Conservation (phyloP, 2,797 vertebrate species). For the Poeciliopsis presidionis region DNA sequence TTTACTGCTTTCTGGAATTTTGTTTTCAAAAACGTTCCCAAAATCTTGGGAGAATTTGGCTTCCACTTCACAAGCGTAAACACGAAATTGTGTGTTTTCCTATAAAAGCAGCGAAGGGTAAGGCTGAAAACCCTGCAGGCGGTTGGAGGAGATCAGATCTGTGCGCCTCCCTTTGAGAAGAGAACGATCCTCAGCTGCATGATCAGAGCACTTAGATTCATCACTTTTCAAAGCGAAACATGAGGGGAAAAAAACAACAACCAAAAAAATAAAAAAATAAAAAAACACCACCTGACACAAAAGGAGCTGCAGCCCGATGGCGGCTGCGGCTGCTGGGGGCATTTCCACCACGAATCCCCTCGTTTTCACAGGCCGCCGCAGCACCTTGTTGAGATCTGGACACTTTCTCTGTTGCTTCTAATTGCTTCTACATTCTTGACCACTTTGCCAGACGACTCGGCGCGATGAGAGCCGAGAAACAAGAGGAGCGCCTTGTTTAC, state of each 20-base stretch:
- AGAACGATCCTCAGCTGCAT: slow-evolving; percentile 48
- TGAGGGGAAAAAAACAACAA: slow-evolving; percentile 5
- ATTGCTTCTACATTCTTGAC: slow-evolving; percentile 72
- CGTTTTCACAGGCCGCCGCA: slow-evolving; percentile 70
- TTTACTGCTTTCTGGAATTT: neutral
- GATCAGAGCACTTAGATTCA: slow-evolving; percentile 58
- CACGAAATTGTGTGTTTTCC: neutral
- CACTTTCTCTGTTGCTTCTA: slow-evolving; percentile 62
- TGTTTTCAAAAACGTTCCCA: neutral
- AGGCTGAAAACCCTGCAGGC: neutral
- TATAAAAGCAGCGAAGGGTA: neutral
- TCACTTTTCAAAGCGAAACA: slow-evolving; percentile 61
- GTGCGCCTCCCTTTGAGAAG: slow-evolving; percentile 35
- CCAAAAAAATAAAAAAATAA: slow-evolving; percentile 6
- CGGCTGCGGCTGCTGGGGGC: slow-evolving; percentile 20
- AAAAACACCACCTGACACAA: slow-evolving; percentile 52
- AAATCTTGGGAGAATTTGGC: neutral
- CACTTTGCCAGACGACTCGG: slow-evolving; percentile 67
- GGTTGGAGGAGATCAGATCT: slow-evolving; percentile 11
- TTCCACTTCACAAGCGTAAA: neutral
- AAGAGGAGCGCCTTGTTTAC: slow-evolving; percentile 75
- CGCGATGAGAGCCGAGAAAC: slow-evolving; percentile 45
- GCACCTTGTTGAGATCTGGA: slow-evolving; percentile 65
- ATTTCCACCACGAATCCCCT: slow-evolving; percentile 54
- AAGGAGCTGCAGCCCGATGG: slow-evolving; percentile 50